phyloP scores from a whole-genome alignment of 2,113 vertebrate genomes.

The Leptodactylus fuscus region DNA sequence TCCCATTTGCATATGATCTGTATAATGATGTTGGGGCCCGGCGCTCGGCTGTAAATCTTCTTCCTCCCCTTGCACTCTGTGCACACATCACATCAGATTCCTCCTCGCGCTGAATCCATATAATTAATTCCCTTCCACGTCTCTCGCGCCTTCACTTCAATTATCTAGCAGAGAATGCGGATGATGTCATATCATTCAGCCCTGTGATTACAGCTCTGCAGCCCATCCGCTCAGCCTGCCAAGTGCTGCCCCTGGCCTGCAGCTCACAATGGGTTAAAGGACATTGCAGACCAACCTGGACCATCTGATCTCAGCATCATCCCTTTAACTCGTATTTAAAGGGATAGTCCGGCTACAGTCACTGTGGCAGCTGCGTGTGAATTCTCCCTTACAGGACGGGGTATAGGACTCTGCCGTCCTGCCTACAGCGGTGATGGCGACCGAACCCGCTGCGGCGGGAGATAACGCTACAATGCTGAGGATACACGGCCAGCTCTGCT shows the following conservation, averaged over 20 bases:
- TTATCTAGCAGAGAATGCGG: not conserved
- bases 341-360: no score
- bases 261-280: not conserved
- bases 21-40: not conserved
- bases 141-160: not conserved
- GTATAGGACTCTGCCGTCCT: no score
- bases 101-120: slow-evolving; percentile 3
- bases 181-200: slow-evolving; percentile 19
- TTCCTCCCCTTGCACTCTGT: not conserved
- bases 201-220: slow-evolving; percentile 12
- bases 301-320: no score
- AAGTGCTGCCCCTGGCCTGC: not conserved
- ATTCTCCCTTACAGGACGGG: no score
- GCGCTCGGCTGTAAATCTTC: not conserved
- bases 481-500: not conserved
- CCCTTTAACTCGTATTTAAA: no score
- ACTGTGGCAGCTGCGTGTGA: no score
- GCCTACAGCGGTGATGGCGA: no score
- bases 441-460: no score
- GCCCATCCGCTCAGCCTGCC: not conserved
- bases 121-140: slow-evolving; percentile 31
- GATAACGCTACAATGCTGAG: no score
- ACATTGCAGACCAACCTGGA: not conserved
- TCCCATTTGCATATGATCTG: no score
- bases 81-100: not conserved